A percentile compares a stretch with the other conserved stretches of the same genome.
phyloP scores from a whole-genome alignment of 1,140 invertebrate genomes.

The Contarinia nasturtii region DNA sequence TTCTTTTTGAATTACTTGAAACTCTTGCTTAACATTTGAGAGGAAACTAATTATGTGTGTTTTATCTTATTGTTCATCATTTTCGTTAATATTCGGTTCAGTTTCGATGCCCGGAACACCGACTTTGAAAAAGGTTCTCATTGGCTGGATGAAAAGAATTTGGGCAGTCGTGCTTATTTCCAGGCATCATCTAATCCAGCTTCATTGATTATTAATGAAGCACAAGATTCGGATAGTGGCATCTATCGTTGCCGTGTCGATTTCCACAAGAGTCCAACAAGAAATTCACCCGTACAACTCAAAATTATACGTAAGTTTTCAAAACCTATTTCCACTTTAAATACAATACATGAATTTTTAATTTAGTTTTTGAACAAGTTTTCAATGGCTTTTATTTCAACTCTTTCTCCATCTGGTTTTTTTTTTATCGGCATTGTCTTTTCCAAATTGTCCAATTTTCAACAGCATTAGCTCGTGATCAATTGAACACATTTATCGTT shows the following conservation, averaged over 20 bases:
- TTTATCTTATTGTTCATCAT: conserved; percentile 2
- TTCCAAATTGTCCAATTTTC: no score
- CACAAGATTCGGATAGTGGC: conserved; percentile 49
- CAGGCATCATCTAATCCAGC: conserved; percentile 37
- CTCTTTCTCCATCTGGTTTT: not conserved
- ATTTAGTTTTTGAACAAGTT: not conserved
- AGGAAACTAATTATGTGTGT: no score
- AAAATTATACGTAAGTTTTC: conserved; percentile 73
- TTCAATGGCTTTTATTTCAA: not conserved
- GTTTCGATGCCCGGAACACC: conserved; percentile 43
- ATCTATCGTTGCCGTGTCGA: conserved; percentile 75
- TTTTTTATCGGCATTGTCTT: not conserved
- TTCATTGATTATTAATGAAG: conserved; percentile 41
- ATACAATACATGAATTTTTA: not conserved
- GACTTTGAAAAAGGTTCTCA: conserved; percentile 40
- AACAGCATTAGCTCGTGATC: no score
- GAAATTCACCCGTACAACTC: conserved; percentile 70
- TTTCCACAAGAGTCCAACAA: conserved; percentile 71
- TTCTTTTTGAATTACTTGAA: no score
- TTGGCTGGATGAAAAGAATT: conserved; percentile 39
- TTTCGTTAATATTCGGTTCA: conserved; percentile 25
- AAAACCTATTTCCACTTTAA: conserved; percentile 2
- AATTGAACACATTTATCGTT: no score
- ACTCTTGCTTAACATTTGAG: no score
- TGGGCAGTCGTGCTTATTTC: conserved; percentile 43